phyloP scores from a whole-genome alignment of 2,888 invertebrate species.

The Protophormia terraenovae region DNA sequence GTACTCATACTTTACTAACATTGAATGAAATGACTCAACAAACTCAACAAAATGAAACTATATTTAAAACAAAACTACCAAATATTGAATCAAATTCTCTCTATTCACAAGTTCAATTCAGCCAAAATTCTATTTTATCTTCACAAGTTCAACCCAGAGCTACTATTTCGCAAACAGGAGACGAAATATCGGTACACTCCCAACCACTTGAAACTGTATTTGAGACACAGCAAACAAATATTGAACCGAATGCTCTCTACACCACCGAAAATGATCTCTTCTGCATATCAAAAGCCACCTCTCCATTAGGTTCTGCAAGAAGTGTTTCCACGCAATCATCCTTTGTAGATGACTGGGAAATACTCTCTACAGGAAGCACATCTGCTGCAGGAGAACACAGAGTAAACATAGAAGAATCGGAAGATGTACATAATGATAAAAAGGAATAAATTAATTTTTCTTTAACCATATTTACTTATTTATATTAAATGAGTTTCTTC shows the following conservation, averaged over 20 bases:
- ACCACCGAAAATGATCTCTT: neutral
- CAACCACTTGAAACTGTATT: neutral
- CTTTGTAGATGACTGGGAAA: neutral
- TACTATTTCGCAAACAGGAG: neutral
- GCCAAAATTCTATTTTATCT: neutral
- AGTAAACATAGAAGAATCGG: neutral
- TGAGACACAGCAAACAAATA: neutral
- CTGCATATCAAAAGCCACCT: constrained; percentile 1
- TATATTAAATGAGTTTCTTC: neutral
- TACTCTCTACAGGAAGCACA: neutral
- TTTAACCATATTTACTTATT: neutral
- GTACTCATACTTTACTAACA: neutral
- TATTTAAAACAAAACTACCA: neutral
- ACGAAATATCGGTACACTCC: neutral
- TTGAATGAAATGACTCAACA: too few relatives aligned
- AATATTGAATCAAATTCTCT: neutral
- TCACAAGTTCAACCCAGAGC: neutral
- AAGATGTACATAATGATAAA: neutral
- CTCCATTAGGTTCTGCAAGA: constrained; percentile 21
- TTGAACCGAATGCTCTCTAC: neutral
- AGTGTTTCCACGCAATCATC: constrained; percentile 19
- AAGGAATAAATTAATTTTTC: neutral
- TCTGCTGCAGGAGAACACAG: neutral
- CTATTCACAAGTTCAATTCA: neutral
- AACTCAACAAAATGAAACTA: neutral